Evolutionary conservation across 1,140 invertebrate species (phyloP).

Genomic region (Papilio helenus): DNA sequence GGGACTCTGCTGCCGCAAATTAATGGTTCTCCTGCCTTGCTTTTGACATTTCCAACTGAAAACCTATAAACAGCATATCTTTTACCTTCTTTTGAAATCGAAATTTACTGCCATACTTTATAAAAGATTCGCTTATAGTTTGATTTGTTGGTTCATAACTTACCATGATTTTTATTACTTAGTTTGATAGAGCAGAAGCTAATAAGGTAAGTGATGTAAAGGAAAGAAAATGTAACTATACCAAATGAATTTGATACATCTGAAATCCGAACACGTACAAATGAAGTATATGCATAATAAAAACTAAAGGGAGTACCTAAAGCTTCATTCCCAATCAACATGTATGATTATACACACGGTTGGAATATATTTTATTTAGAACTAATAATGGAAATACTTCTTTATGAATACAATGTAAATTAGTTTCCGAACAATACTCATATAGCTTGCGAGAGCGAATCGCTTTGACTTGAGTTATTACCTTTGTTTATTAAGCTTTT

Average conservation of each 20-base stretch:
- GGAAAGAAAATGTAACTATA: not conserved
- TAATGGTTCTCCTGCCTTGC: constrained; percentile 28
- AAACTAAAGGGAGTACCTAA: not conserved
- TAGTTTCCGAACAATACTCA: constrained; percentile 36
- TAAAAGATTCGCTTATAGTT: not conserved
- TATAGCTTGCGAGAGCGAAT: constrained; percentile 28
- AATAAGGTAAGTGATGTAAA: no score
- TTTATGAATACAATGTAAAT: constrained; percentile 29
- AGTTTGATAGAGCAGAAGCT: not conserved
- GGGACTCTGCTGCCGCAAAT: constrained; percentile 23
- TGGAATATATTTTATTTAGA: constrained; percentile 5
- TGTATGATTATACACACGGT: not conserved
- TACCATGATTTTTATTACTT: not conserved
- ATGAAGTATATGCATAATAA: not conserved
- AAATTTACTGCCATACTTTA: constrained; percentile 17
- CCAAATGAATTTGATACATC: not conserved
- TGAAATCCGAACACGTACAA: not conserved
- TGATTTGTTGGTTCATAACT: not conserved
- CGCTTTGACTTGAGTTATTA: constrained; percentile 38
- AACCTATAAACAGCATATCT: constrained; percentile 36
- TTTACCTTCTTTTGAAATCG: not conserved
- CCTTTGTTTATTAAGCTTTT: constrained; percentile 41
- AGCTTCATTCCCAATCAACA: not conserved
- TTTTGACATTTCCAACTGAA: constrained; percentile 35
- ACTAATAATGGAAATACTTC: constrained; percentile 18